phyloP scores from a whole-genome alignment of 2,888 invertebrate species.

The Mesorhabditis sp. region DNA sequence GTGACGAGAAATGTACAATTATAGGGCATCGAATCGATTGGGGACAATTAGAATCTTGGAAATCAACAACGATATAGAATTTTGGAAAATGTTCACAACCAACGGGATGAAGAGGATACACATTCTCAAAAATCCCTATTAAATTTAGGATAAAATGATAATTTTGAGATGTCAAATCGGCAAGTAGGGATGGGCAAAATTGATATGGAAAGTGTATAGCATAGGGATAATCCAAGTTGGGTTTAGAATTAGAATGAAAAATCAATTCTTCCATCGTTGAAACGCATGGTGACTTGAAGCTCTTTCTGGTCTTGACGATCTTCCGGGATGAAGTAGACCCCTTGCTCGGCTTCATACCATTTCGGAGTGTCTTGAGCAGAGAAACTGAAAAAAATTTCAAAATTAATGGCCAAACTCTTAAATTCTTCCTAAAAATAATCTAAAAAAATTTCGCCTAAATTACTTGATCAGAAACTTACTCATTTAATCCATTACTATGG shows the following conservation, averaged over 20 bases:
- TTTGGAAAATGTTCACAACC: no score
- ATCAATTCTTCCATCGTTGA: conserved; percentile 18
- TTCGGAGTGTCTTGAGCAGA: conserved; percentile 19
- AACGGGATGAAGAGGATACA: no score
- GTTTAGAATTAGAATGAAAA: conserved; percentile 20
- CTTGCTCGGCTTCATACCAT: conserved; percentile 44
- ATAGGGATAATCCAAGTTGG: no score
- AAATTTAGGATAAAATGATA: no score
- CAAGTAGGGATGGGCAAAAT: no score
- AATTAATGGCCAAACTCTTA: not conserved
- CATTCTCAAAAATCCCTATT: no score
- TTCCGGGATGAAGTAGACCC: conserved; percentile 38
- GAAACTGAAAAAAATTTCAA: not conserved
- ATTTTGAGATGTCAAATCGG: no score
- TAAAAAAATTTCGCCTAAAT: not conserved
- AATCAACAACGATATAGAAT: no score
- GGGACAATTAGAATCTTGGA: no score
- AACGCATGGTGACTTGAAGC: conserved; percentile 16
- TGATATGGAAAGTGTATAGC: no score
- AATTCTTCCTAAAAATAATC: not conserved
- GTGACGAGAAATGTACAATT: no score
- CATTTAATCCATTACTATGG: conserved; percentile 25
- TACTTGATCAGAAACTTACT: not conserved
- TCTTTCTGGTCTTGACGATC: conserved; percentile 12
- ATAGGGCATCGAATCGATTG: no score